phyloP scores from a whole-genome alignment of 2,797 vertebrate genomes.

The Aythya fuligula region DNA sequence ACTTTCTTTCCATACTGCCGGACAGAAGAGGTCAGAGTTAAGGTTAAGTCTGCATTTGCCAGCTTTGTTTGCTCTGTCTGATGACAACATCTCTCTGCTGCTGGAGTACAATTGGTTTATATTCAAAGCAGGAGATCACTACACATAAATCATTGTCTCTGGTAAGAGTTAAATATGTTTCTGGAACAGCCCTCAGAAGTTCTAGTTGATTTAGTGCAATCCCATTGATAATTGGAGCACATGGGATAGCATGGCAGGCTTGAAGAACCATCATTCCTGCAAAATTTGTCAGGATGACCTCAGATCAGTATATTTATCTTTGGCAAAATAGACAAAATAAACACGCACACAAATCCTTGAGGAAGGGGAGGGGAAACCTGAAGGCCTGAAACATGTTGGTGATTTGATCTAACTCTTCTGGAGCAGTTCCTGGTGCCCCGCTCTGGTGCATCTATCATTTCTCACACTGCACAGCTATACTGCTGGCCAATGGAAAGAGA shows the following conservation, averaged over 20 bases:
- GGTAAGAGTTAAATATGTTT: conserved; percentile 64
- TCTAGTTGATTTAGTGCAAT: conserved; percentile 63
- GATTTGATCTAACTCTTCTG: background rate
- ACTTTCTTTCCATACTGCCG: background rate
- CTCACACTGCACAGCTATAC: background rate
- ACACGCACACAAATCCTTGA: conserved; percentile 12
- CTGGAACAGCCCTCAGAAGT: conserved; percentile 24
- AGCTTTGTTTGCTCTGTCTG: background rate
- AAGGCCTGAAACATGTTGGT: background rate
- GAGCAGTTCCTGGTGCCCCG: background rate
- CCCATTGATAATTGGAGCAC: conserved; percentile 45
- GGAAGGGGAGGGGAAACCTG: background rate
- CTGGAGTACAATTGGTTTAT: background rate
- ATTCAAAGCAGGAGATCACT: conserved; percentile 17
- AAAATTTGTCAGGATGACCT: conserved; percentile 74
- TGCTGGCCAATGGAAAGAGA: background rate
- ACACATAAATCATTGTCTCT: background rate
- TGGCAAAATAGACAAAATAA: conserved; percentile 67
- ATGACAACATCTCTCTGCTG: background rate
- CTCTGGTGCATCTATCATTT: background rate
- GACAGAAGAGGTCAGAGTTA: background rate
- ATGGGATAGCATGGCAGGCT: conserved; percentile 24
- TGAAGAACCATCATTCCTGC: conserved; percentile 52
- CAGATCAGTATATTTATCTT: conserved; percentile 64
- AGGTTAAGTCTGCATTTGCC: background rate